A percentile compares a stretch with the other conserved stretches of the same genome.
phyloP scores from a whole-genome alignment of 1,140 invertebrate genomes.

The Drosophila athabasca region DNA sequence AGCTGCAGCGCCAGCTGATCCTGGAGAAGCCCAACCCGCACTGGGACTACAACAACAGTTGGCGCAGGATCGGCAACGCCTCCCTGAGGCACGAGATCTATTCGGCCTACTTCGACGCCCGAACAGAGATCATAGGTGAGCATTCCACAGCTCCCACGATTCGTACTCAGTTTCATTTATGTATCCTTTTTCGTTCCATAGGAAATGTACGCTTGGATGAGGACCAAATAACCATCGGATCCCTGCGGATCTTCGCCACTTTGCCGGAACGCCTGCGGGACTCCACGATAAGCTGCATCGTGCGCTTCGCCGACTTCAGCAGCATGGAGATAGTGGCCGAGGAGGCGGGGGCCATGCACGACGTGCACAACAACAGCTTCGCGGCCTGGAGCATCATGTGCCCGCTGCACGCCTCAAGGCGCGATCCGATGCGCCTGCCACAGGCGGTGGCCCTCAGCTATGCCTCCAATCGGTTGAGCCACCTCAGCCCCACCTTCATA shows the following conservation, averaged over 20 bases:
- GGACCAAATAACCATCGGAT: constrained; percentile 59
- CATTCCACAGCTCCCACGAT: background rate
- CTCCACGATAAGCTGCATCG: constrained; percentile 62
- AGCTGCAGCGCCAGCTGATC: constrained; percentile 53
- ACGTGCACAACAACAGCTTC: constrained; percentile 73
- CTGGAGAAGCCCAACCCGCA: constrained; percentile 66
- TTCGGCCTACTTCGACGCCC: constrained; percentile 76
- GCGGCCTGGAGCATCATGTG: constrained; percentile 78
- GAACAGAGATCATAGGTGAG: constrained; percentile 72
- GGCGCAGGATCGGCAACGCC: constrained; percentile 70
- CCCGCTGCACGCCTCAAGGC: constrained; percentile 54
- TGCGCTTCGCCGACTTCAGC: constrained; percentile 65
- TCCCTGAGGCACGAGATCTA: constrained; percentile 68
- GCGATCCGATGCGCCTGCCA: constrained; percentile 51
- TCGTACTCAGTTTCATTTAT: background rate
- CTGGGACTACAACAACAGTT: constrained; percentile 76
- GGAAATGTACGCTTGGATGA: constrained; percentile 56
- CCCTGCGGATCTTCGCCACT: constrained; percentile 71
- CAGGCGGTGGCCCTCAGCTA: constrained; percentile 71
- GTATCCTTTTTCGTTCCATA: constrained; percentile 7
- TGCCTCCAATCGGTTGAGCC: constrained; percentile 64
- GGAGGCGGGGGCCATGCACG: constrained; percentile 67
- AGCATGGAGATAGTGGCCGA: constrained; percentile 61
- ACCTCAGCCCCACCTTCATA: constrained; percentile 70
- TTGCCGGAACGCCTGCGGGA: constrained; percentile 63